Evolutionary conservation across 2,888 invertebrate species (phyloP).

Genomic region (Ellobium chinense): DNA sequence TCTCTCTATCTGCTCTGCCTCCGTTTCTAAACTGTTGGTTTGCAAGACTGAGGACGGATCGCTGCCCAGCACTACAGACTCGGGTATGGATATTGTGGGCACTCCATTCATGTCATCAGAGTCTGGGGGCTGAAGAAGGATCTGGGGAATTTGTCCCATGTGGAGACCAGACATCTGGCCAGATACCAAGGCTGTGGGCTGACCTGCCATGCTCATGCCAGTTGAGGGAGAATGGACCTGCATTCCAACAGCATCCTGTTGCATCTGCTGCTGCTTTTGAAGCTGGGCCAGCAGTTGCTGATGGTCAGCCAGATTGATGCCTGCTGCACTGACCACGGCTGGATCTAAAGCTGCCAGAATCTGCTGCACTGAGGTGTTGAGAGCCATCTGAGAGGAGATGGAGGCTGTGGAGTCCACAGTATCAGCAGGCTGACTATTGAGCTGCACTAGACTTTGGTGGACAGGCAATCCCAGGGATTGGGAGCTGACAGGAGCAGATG

Average conservation of each 20-base stretch:
- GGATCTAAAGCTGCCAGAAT: slow-evolving; percentile 33
- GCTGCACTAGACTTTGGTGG: slow-evolving; percentile 25
- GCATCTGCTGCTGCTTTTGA: slow-evolving; percentile 55
- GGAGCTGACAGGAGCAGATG: slow-evolving; percentile 19
- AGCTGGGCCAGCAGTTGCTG: slow-evolving; percentile 46
- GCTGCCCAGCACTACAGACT: slow-evolving; percentile 37
- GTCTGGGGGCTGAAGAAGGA: slow-evolving; percentile 40
- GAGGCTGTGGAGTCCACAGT: slow-evolving; percentile 6
- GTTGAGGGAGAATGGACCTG: slow-evolving; percentile 13
- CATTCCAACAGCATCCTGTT: slow-evolving; percentile 10
- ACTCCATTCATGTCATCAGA: slow-evolving; percentile 43
- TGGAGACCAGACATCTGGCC: slow-evolving; percentile 22
- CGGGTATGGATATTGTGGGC: slow-evolving; percentile 43
- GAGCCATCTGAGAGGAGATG: slow-evolving; percentile 25
- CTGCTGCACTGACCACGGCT: slow-evolving; percentile 39
- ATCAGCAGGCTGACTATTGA: slow-evolving; percentile 3
- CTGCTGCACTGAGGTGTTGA: slow-evolving; percentile 40
- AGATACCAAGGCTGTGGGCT: slow-evolving; percentile 2
- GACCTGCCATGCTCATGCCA: neutral
- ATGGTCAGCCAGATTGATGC: slow-evolving; percentile 34
- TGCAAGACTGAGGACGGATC: slow-evolving; percentile 13
- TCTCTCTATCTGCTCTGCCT: slow-evolving; percentile 45
- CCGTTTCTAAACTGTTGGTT: slow-evolving; percentile 15
- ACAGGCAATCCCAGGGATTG: slow-evolving; percentile 13
- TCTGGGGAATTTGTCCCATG: slow-evolving; percentile 37